Evolutionary conservation across 2,888 invertebrate species (phyloP).

Genomic region (Drosophila engyochracea): DNA sequence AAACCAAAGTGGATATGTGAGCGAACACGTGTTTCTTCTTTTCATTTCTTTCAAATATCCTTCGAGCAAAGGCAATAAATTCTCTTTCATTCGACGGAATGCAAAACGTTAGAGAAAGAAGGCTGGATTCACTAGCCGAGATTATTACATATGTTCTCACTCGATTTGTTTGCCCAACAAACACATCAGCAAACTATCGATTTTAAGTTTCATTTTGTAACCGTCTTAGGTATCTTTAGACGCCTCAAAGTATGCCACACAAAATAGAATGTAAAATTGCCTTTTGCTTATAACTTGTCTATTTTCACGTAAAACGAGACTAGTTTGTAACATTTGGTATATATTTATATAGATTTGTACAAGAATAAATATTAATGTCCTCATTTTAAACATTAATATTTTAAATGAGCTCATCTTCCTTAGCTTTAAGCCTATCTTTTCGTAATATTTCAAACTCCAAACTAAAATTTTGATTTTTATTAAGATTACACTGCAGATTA

Average conservation of each 20-base stretch:
- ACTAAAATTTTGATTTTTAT: too few species aligned
- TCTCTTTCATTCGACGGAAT: background rate
- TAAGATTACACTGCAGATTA: too few species aligned
- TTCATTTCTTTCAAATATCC: background rate
- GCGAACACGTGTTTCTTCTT: slow-evolving; percentile 2
- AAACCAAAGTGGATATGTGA: slow-evolving; percentile 2
- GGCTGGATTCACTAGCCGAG: background rate
- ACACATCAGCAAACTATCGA: slow-evolving; percentile 2
- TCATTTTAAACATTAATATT: too few species aligned
- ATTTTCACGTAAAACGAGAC: background rate
- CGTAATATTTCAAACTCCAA: too few species aligned
- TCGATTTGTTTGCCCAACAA: slow-evolving; percentile 6
- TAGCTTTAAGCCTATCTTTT: too few species aligned
- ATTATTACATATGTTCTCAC: slow-evolving; percentile 5
- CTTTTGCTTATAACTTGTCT: background rate
- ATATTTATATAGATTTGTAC: background rate
- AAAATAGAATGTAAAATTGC: background rate
- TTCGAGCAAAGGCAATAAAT: slow-evolving; percentile 4
- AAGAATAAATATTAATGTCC: too few species aligned
- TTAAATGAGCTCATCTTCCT: too few species aligned
- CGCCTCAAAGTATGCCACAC: background rate
- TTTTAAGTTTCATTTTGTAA: background rate
- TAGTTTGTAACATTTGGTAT: background rate
- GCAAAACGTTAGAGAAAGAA: background rate
- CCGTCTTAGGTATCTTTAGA: background rate